Evolutionary conservation across 2,888 invertebrate species (phyloP).

Genomic region (Bimastos eiseni): DNA sequence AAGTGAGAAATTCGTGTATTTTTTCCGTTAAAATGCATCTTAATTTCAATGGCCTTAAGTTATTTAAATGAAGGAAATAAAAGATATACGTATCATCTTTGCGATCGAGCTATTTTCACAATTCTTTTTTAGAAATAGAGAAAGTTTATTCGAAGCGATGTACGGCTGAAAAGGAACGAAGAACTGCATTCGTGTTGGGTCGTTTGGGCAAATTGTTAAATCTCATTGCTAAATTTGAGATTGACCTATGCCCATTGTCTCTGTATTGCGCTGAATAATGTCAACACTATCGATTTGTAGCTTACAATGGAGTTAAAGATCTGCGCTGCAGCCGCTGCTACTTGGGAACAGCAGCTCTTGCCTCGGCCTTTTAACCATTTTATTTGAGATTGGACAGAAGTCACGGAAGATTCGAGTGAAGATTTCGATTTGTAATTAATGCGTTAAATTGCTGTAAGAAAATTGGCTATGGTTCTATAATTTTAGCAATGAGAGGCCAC

Average conservation of each 20-base stretch:
- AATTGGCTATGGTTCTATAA: neutral
- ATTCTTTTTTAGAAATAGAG: neutral
- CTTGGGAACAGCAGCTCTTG: neutral
- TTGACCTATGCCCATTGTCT: neutral
- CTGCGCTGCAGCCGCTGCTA: no score
- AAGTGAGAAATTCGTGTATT: conserved; percentile 44
- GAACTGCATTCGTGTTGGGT: neutral
- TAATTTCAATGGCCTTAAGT: neutral
- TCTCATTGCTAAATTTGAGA: neutral
- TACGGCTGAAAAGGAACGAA: neutral
- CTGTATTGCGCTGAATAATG: neutral
- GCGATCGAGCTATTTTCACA: neutral
- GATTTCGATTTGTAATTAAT: neutral
- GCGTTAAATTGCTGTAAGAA: neutral
- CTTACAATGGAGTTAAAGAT: neutral
- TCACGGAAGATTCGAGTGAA: no score
- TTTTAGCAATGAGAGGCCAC: neutral
- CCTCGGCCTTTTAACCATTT: neutral
- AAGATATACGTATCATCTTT: conserved; percentile 15
- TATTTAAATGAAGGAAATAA: neutral
- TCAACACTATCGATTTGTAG: neutral
- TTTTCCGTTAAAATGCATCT: conserved; percentile 14
- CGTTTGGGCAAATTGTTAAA: neutral
- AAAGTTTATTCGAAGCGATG: neutral
- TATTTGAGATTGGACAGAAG: no score